Evolutionary conservation across 2,888 invertebrate species (phyloP).

Genomic region (Drosophila ezoana): DNA sequence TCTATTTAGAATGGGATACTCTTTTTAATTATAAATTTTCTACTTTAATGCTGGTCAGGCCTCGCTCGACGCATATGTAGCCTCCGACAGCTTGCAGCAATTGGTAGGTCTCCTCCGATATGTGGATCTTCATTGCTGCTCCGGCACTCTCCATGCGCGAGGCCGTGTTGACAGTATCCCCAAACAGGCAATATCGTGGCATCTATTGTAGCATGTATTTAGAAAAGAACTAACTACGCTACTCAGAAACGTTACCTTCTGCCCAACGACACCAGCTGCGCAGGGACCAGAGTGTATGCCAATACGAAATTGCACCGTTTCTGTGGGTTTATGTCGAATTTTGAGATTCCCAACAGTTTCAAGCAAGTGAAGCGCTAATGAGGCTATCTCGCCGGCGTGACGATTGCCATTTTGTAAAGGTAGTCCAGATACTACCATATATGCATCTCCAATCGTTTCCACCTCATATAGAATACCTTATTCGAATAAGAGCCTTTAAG

Average conservation of each 20-base stretch:
- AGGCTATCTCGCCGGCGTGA: slow-evolving; percentile 92
- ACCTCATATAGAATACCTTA: slow-evolving; percentile 85
- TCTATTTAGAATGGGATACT: background rate
- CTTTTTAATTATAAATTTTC: background rate
- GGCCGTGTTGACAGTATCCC: slow-evolving; percentile 93
- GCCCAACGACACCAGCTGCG: slow-evolving; percentile 93
- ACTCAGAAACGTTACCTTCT: slow-evolving; percentile 80
- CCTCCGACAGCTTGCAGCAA: slow-evolving; percentile 90
- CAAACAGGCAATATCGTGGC: slow-evolving; percentile 93
- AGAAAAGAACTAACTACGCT: background rate
- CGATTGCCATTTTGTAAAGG: slow-evolving; percentile 90
- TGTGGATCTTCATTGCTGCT: slow-evolving; percentile 90
- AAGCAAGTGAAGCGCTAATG: slow-evolving; percentile 90
- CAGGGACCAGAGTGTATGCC: slow-evolving; percentile 91
- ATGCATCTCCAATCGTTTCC: slow-evolving; percentile 93
- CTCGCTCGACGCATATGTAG: slow-evolving; percentile 90
- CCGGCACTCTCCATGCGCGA: slow-evolving; percentile 92
- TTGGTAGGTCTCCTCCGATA: slow-evolving; percentile 89
- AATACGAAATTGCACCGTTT: slow-evolving; percentile 89
- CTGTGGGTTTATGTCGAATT: slow-evolving; percentile 88
- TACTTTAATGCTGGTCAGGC: slow-evolving; percentile 91
- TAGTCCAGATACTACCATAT: slow-evolving; percentile 92
- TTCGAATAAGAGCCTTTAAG: background rate
- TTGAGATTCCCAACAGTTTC: slow-evolving; percentile 89
- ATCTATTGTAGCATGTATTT: slow-evolving; percentile 85